These are phyloP conservation scores for Dendroctonus valens DNA, from an alignment of 1,140 invertebrate genomes.

Conservation along the genomic window DNA sequence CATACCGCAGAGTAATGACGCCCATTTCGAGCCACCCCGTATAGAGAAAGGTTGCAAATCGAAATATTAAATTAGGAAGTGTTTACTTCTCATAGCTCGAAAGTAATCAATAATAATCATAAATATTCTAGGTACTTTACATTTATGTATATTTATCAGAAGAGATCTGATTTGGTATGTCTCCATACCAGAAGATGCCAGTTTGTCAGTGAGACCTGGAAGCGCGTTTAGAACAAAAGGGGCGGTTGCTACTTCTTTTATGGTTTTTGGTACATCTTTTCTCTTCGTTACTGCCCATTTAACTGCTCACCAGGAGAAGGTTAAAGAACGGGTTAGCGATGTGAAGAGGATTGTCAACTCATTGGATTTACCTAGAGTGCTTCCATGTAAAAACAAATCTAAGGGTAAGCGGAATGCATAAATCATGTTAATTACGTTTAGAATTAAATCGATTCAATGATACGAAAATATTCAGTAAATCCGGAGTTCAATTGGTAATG, in stretches of 20 bases:
- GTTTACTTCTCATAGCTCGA: too few relatives aligned
- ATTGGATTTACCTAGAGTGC: slow-evolving; percentile 81
- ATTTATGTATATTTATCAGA: slow-evolving; percentile 81
- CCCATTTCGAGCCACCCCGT: too few relatives aligned
- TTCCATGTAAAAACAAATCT: slow-evolving; percentile 71
- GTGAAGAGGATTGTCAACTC: slow-evolving; percentile 81
- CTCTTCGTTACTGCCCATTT: slow-evolving; percentile 92
- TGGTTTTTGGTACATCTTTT: slow-evolving; percentile 90
- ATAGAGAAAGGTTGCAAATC: too few relatives aligned
- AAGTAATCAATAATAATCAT: background rate
- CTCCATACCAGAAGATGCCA: slow-evolving; percentile 83
- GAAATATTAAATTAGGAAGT: too few relatives aligned
- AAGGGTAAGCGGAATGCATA: slow-evolving; percentile 59
- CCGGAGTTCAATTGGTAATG: too few relatives aligned
- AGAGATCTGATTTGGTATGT: slow-evolving; percentile 93
- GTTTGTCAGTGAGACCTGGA: slow-evolving; percentile 81
- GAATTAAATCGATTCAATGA: too few relatives aligned
- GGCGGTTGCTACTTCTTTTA: slow-evolving; percentile 83
- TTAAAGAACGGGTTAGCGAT: slow-evolving; percentile 82
- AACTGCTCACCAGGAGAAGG: slow-evolving; percentile 84
- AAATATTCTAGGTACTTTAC: slow-evolving; percentile 70
- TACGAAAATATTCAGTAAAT: too few relatives aligned
- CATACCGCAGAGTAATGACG: too few relatives aligned
- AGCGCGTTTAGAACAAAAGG: slow-evolving; percentile 91
- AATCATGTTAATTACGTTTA: too few relatives aligned